Percentiles rank a stretch among this genome's conserved stretches.
Conservation (phyloP, 1,140 invertebrate species). For the Platorchestia sp. region DNA sequence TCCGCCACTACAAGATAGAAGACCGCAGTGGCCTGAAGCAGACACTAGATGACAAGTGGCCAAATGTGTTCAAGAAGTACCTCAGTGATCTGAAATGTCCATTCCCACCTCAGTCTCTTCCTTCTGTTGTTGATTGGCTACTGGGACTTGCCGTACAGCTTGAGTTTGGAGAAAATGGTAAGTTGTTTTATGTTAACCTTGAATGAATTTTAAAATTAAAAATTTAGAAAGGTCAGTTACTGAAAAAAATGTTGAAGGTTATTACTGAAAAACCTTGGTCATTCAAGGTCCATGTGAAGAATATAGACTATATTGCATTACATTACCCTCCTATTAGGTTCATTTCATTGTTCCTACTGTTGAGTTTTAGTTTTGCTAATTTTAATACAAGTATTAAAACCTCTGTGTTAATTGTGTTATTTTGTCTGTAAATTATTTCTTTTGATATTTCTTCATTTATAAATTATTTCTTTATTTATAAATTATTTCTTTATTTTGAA, state of each 20-base stretch:
- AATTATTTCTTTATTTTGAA: background rate
- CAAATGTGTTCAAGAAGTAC: constrained; percentile 81
- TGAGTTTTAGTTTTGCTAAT: too few relatives aligned
- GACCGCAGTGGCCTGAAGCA: constrained; percentile 81
- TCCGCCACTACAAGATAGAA: constrained; percentile 89
- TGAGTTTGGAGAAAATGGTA: constrained; percentile 70
- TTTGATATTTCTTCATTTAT: background rate
- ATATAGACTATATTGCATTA: too few relatives aligned
- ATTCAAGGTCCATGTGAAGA: too few relatives aligned
- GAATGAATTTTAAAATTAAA: background rate
- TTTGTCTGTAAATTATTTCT: background rate
- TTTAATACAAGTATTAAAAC: too few relatives aligned
- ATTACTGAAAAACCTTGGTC: too few relatives aligned
- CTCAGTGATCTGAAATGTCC: constrained; percentile 79
- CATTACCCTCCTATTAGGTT: too few relatives aligned
- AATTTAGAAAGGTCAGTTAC: too few relatives aligned
- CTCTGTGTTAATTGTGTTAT: too few relatives aligned
- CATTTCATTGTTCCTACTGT: too few relatives aligned
- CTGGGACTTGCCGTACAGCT: constrained; percentile 84
- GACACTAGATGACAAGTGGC: constrained; percentile 79
- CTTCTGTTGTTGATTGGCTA: constrained; percentile 84
- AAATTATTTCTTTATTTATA: background rate
- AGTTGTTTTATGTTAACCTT: constrained; percentile 42
- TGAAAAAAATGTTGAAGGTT: too few relatives aligned
- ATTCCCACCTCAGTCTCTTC: constrained; percentile 77